These are phyloP conservation scores for Gymnobelideus leadbeateri DNA, from an alignment of 2,113 vertebrate genomes.

Conservation along the genomic window DNA sequence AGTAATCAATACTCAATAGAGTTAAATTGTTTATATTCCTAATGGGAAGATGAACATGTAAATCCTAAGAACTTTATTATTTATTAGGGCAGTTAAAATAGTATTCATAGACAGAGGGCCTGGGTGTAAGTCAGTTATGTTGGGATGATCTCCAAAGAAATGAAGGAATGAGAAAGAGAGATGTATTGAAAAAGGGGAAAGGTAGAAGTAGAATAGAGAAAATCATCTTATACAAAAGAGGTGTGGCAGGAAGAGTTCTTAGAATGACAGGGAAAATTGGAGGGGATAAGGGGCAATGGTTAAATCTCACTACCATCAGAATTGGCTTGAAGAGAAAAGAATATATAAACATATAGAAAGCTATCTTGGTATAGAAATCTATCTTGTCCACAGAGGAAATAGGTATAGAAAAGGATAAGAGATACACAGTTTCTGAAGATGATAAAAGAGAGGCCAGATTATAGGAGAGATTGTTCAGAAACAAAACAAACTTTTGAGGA, in stretches of 20 bases:
- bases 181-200: not conserved
- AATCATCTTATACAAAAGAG: not conserved
- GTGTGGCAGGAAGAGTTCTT: not conserved
- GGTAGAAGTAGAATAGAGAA: not conserved
- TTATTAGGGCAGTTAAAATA: not conserved
- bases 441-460: not conserved
- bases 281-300: not conserved
- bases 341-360: not conserved
- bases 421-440: not conserved
- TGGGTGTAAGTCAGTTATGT: not conserved
- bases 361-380: not conserved
- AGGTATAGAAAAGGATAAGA: not conserved
- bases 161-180: not conserved
- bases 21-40: no score
- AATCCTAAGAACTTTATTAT: not conserved
- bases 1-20: no score
- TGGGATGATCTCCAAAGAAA: not conserved
- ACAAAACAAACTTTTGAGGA: no score
- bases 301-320: not conserved
- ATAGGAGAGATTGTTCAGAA: not conserved
- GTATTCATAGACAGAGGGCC: no score
- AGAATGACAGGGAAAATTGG: not conserved
- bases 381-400: not conserved
- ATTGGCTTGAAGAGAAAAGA: not conserved
- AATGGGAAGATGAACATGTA: no score